Conservation (phyloP, 1,140 invertebrate genomes). For the Temnothorax nylanderi region DNA sequence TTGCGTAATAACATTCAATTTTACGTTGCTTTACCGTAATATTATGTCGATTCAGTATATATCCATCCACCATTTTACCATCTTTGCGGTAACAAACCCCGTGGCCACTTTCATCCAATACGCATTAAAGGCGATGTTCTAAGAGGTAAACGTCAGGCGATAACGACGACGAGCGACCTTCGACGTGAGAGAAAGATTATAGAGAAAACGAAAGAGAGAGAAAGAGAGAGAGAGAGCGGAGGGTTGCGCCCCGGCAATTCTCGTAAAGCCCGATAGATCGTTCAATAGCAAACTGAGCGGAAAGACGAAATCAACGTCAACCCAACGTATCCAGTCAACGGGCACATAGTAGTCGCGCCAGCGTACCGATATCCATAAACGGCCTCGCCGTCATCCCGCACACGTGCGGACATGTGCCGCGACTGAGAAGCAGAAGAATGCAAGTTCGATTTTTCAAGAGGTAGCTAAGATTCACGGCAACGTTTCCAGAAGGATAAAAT, state of each 20-base stretch:
- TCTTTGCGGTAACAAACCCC: background rate
- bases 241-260: background rate
- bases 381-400: background rate
- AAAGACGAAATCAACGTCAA: constrained; percentile 58
- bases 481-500: background rate
- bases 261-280: constrained; percentile 60
- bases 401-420: background rate
- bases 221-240: background rate
- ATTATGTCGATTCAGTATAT: background rate
- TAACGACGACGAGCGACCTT: background rate
- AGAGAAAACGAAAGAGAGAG: background rate
- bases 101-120: background rate
- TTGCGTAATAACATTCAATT: background rate
- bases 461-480: background rate
- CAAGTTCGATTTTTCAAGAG: background rate
- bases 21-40: background rate
- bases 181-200: background rate
- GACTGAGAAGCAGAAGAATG: background rate
- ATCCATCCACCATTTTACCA: background rate
- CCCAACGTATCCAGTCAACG: constrained; percentile 12
- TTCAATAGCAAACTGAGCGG: constrained; percentile 31
- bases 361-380: constrained; percentile 20
- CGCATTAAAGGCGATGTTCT: constrained; percentile 41
- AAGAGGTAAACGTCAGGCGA: background rate
- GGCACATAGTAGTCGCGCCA: background rate